These are phyloP conservation scores for Idris sp. DNA, from an alignment of 1,140 invertebrate genomes.

Conservation along the genomic window DNA sequence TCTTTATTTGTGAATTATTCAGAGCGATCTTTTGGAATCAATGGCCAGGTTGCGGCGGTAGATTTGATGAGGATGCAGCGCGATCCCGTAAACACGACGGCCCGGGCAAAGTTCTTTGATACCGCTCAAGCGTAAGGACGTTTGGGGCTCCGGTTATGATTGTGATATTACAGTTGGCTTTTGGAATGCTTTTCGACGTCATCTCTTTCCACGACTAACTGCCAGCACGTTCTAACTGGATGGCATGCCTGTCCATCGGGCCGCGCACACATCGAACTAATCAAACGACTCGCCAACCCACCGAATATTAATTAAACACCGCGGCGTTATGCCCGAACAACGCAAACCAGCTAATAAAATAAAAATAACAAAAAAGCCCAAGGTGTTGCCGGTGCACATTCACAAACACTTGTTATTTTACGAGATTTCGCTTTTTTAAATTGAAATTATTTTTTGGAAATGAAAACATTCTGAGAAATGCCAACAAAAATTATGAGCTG, in stretches of 20 bases:
- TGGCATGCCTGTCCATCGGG: slow-evolving; percentile 66
- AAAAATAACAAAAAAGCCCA: slow-evolving; percentile 22
- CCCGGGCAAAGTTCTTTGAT: slow-evolving; percentile 67
- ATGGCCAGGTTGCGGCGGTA: slow-evolving; percentile 34
- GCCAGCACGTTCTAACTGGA: slow-evolving; percentile 64
- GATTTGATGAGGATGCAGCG: slow-evolving; percentile 51
- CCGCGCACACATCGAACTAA: slow-evolving; percentile 72
- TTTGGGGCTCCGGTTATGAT: slow-evolving; percentile 75
- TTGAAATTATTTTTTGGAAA: too few species aligned
- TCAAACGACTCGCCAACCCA: slow-evolving; percentile 69
- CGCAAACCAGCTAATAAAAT: too few species aligned
- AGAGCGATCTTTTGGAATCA: slow-evolving; percentile 58
- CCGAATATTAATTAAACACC: slow-evolving; percentile 73
- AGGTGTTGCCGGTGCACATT: slow-evolving; percentile 7
- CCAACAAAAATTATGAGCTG: too few species aligned
- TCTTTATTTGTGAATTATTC: slow-evolving; percentile 56
- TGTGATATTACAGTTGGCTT: slow-evolving; percentile 75
- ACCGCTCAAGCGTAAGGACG: slow-evolving; percentile 70
- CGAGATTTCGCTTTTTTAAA: neutral
- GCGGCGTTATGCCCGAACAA: slow-evolving; percentile 49
- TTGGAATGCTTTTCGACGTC: slow-evolving; percentile 67
- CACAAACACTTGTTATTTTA: too few species aligned
- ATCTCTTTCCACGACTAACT: slow-evolving; percentile 53
- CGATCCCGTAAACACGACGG: slow-evolving; percentile 60
- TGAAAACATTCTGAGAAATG: too few species aligned